phyloP scores from a whole-genome alignment of 2,797 vertebrate species.

The Danio choprae region DNA sequence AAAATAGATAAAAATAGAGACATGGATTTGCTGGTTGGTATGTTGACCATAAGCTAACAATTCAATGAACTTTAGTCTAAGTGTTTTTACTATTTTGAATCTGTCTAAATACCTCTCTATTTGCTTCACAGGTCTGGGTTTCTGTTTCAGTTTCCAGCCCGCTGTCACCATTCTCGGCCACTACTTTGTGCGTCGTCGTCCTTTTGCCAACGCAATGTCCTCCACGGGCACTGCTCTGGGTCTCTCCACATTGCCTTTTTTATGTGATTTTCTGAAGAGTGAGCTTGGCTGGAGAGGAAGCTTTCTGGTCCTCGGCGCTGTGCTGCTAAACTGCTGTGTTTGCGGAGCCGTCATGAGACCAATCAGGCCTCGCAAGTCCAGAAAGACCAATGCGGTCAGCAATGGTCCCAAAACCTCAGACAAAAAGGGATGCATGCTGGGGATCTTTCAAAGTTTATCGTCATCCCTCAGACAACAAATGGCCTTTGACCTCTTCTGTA shows the following conservation, averaged over 20 bases:
- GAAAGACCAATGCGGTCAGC: constrained; percentile 63
- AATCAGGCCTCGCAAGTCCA: constrained; percentile 61
- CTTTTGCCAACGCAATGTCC: constrained; percentile 89
- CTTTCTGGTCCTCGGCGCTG: constrained; percentile 88
- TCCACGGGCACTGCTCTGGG: constrained; percentile 91
- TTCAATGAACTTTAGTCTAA: neutral
- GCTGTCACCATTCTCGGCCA: constrained; percentile 89
- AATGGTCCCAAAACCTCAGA: constrained; percentile 48
- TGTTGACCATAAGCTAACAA: neutral
- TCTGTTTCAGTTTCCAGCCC: constrained; percentile 93
- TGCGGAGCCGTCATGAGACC: constrained; percentile 93
- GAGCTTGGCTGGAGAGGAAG: constrained; percentile 92
- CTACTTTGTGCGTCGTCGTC: constrained; percentile 86
- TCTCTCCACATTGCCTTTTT: constrained; percentile 83
- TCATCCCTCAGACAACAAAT: constrained; percentile 79
- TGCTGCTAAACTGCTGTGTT: constrained; percentile 90
- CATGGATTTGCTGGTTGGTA: neutral
- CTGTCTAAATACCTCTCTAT: neutral
- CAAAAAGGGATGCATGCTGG: constrained; percentile 43
- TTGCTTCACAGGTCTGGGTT: constrained; percentile 84
- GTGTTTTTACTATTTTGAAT: neutral
- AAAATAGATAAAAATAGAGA: neutral
- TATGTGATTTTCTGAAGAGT: constrained; percentile 86
- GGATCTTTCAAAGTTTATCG: constrained; percentile 54
- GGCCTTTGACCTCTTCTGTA: constrained; percentile 89